Evolutionary conservation across 2,113 vertebrate species (phyloP), one percentile per base, ranked within the genome.

Genomic region (Pionites leucogaster): DNA sequence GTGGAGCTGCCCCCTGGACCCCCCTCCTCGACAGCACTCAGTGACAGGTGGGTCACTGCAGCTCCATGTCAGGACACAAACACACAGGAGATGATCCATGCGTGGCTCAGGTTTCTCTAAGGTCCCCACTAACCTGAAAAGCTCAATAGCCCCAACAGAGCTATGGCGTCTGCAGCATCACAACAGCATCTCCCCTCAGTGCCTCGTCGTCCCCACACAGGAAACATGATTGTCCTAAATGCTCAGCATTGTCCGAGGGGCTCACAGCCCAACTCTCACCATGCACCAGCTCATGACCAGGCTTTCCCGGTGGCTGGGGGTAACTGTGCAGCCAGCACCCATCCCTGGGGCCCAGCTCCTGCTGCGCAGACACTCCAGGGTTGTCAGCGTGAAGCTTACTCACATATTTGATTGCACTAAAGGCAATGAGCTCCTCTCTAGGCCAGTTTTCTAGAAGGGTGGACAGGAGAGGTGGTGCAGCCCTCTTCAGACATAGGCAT

Each of bases 331-430:
- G 35, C 17, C 70, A 62, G 47, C 31, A 19, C 4, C 5, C 75
- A 55, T 19, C 47, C n/a, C 78, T 49, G 3, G 49, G 24, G 3
- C 75, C 2, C 0, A 65, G 4, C 35, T 80, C 76, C 71, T 65
- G 76, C 83, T 83, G 77, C 59, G 49, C 62, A 50, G 42, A 55
- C 49, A 10, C 57, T 35, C 65, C 0, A 0, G 27, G 35, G 53
- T 12, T 67, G 33, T 18, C 2, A 0, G 28, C 0, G 0, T 39
- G 64, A 53, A 57, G 20, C 31, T 91, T 52, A 11, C 23, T 68
- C 62, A 16, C 15, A 1, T 17, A 17, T 67, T 71, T 39, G 47
- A 20, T n/a, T 50, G 46, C 23, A 16, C 50, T 46, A 16, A 78
- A 93, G 55, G 42, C 69, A n/a, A 31, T 0, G 13, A 88, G 35